Evolutionary conservation across 2,113 vertebrate genomes (phyloP), one percentile per base, ranked within the genome.

Genomic region (Oxygymnocypris stewartii): DNA sequence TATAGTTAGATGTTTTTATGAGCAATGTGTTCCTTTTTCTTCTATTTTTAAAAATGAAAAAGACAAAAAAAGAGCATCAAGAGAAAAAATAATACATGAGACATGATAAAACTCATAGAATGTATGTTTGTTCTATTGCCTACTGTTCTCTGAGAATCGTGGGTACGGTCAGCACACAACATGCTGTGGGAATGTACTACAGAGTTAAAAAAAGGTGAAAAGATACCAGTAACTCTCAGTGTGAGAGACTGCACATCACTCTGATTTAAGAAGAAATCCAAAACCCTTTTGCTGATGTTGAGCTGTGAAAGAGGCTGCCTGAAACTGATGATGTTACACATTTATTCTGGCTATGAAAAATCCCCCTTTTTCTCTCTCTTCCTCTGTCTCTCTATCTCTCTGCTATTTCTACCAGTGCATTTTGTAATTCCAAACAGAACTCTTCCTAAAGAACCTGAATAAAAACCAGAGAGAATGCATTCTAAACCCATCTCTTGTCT

Each of bases 21-120:
- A 95, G 92, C 94, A 92, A 92, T 86, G 93, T 95, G 93, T 94
- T 94, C 90, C 94, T 95, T 95, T 95, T 95, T 96, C 95, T 95
- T 96, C 95, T 96, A 96, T 95, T 96, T 97, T 96, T 93, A 96
- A 96, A 96, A 96, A 95, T 94, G 94, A 95, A 94, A 96, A 93
- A 95, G 91, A 91, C 85, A 89, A 92, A 89, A 37, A 89, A 87
- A 91, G 54, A 82, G 74, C 44, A 84, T 75, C 81, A 86, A 89
- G 87, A 79, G 49, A 74, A 25, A 23, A 84, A 87, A 84, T 87
- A 90, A 93, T 91, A 57, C 16, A 82, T 23, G 37, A 81, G 59
- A 65, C 9, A 81, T 82, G 59, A 82, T 80, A 61, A 44, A 67
- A 31, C 89, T 92, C 89, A 90, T 93, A 93, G 91, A 93, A 94